These are phyloP conservation scores for Agrotis exclamationis DNA, from an alignment of 2,888 invertebrate genomes.

Conservation along the genomic window DNA sequence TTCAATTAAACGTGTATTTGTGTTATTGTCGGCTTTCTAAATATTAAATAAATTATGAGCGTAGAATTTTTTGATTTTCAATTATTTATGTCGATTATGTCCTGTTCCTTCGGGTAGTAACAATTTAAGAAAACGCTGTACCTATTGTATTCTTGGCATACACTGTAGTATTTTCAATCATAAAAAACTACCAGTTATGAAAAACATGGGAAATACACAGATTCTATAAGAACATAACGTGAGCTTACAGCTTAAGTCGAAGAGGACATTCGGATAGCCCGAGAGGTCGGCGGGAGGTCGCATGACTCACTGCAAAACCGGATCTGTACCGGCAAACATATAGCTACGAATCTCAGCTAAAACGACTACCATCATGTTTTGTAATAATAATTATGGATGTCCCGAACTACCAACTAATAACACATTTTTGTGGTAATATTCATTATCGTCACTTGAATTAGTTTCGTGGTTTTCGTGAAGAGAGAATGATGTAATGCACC, in stretches of 20 bases:
- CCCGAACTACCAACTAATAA: slow-evolving; percentile 16
- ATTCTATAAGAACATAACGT: slow-evolving; percentile 16
- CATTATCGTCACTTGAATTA: slow-evolving; percentile 11
- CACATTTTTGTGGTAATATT: slow-evolving; percentile 21
- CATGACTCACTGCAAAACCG: slow-evolving; percentile 86
- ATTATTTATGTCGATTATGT: background rate
- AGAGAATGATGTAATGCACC: slow-evolving; percentile 12
- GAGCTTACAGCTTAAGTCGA: slow-evolving; percentile 56
- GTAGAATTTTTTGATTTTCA: background rate
- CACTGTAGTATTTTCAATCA: background rate
- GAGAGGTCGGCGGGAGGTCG: slow-evolving; percentile 85
- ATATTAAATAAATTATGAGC: background rate
- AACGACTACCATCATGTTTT: slow-evolving; percentile 33
- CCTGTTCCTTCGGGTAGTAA: too few species aligned
- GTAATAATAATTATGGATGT: slow-evolving; percentile 24
- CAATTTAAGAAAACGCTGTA: background rate
- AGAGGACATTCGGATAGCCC: slow-evolving; percentile 72
- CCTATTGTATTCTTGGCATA: background rate
- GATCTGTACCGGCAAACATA: slow-evolving; percentile 71
- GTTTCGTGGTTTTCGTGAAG: slow-evolving; percentile 18
- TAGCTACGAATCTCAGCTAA: slow-evolving; percentile 27
- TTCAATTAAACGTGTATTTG: background rate
- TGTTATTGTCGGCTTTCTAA: background rate
- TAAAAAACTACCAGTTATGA: background rate
- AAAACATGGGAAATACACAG: slow-evolving; percentile 39